These are phyloP conservation scores for Propithecus deckenii DNA, from an alignment of 2,797 vertebrate genomes.

Conservation along the genomic window DNA sequence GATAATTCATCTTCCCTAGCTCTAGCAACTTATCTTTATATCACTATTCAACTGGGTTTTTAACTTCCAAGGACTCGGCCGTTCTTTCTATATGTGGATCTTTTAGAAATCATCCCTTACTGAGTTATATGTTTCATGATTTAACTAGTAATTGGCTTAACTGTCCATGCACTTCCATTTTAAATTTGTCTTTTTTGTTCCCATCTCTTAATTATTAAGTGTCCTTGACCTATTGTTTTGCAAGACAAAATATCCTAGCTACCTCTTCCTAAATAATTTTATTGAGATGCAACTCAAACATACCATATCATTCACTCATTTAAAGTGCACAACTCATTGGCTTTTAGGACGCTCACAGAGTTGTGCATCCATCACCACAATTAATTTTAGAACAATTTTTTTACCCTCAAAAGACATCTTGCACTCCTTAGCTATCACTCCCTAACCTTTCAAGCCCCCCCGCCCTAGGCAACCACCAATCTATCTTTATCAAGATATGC, in stretches of 20 bases:
- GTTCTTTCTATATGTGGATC: neutral
- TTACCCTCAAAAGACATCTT: neutral
- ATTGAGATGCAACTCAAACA: neutral
- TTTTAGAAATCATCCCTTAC: neutral
- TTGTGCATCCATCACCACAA: neutral
- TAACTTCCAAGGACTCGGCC: neutral
- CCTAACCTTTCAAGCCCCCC: neutral
- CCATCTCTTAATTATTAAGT: constrained; percentile 27
- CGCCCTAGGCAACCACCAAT: neutral
- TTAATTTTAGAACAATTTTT: neutral
- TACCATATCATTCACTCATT: neutral
- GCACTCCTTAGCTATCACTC: neutral
- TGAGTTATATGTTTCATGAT: neutral
- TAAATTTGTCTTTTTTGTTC: neutral
- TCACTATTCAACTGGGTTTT: neutral
- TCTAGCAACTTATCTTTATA: neutral
- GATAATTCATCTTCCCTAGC: neutral
- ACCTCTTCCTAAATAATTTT: neutral
- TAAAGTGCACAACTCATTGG: neutral
- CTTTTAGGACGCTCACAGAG: neutral
- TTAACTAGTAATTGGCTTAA: neutral
- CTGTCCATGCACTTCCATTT: neutral
- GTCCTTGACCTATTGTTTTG: constrained; percentile 42
- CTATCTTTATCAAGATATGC: neutral
- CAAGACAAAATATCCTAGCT: constrained; percentile 58